These are phyloP conservation scores for Thelaira solivaga DNA, from an alignment of 2,888 invertebrate species.

Conservation along the genomic window DNA sequence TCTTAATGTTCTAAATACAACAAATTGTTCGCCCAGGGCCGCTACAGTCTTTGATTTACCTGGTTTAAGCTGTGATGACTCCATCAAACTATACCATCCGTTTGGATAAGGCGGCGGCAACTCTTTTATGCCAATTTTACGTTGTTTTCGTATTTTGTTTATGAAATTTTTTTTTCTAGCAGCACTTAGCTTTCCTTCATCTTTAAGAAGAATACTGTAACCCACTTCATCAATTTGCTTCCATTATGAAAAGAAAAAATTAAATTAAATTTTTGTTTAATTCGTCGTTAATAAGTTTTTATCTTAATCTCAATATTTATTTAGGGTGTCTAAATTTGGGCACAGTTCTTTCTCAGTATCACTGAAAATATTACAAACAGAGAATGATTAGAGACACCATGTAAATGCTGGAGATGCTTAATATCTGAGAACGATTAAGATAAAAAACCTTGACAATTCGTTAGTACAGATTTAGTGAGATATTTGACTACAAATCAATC, in stretches of 20 bases:
- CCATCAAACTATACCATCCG: constrained; percentile 90
- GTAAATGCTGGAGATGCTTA: too few relatives aligned
- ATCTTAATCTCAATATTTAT: too few relatives aligned
- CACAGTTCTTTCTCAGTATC: too few relatives aligned
- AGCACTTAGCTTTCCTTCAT: constrained; percentile 41
- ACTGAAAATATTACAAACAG: too few relatives aligned
- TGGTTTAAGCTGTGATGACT: constrained; percentile 80
- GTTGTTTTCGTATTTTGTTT: constrained; percentile 78
- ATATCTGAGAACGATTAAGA: too few relatives aligned
- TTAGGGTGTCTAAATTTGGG: too few relatives aligned
- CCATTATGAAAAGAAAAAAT: constrained; percentile 53
- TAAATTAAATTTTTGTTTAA: background rate
- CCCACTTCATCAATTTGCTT: constrained; percentile 68
- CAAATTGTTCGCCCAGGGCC: constrained; percentile 84
- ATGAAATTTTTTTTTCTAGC: constrained; percentile 70
- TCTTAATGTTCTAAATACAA: constrained; percentile 82
- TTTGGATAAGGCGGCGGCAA: constrained; percentile 92
- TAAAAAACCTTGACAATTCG: too few relatives aligned
- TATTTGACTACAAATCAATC: too few relatives aligned
- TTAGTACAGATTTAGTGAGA: too few relatives aligned
- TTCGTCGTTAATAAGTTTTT: too few relatives aligned
- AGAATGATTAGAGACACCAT: too few relatives aligned
- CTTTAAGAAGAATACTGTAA: constrained; percentile 56
- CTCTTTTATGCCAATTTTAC: constrained; percentile 80
- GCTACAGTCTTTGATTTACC: constrained; percentile 81